These are phyloP conservation scores for Cyanoramphus novaezelandiae DNA, from an alignment of 2,113 vertebrate genomes.

Conservation along the genomic window DNA sequence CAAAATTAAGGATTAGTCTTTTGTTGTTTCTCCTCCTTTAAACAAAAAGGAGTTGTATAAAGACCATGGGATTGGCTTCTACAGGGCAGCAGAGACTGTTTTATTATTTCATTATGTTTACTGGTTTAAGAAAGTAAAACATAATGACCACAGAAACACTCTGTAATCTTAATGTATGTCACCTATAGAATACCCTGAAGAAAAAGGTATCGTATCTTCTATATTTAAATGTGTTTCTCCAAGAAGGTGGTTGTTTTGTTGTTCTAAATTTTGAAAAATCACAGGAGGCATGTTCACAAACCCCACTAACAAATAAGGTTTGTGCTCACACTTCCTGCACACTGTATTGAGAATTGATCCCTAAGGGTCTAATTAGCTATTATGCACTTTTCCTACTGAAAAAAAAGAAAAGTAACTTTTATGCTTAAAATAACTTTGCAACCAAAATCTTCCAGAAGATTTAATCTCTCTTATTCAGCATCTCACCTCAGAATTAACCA, in stretches of 20 bases:
- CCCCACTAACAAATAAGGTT: constrained; percentile 59
- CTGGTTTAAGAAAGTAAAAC: not conserved
- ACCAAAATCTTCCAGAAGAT: constrained; percentile 46
- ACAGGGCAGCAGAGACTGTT: not conserved
- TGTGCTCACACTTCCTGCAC: constrained; percentile 46
- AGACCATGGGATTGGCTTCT: not conserved
- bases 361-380: constrained; percentile 68
- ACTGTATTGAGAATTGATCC: constrained; percentile 68
- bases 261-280: constrained; percentile 18
- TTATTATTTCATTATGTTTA: not conserved
- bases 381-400: constrained; percentile 20
- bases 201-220: not conserved
- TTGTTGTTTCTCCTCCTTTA: not conserved
- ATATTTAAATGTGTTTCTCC: not conserved
- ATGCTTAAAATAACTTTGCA: constrained; percentile 49
- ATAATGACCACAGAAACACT: not conserved
- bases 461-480: constrained; percentile 21
- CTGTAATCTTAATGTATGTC: not conserved
- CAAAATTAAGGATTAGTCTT: not conserved
- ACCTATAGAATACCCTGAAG: not conserved
- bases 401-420: constrained; percentile 24
- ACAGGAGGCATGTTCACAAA: constrained; percentile 32
- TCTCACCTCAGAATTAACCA: constrained; percentile 1
- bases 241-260: not conserved
- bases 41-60: not conserved